These are phyloP conservation scores for Myocastor coypus DNA, from an alignment of 2,113 vertebrate species.

Conservation along the genomic window DNA sequence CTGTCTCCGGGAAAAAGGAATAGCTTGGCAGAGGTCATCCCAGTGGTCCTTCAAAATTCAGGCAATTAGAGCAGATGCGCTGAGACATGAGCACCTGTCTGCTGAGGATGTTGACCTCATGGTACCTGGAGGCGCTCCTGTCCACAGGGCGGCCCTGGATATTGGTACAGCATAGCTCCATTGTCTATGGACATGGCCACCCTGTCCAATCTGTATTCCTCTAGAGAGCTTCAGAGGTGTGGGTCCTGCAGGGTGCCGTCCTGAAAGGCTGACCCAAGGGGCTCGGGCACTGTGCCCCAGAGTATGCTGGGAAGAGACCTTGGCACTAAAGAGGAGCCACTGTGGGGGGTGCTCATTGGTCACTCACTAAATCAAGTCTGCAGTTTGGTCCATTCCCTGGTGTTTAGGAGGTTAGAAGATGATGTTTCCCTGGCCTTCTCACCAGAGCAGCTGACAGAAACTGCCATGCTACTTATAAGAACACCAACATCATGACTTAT, in stretches of 20 bases:
- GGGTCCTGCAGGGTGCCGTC: not conserved
- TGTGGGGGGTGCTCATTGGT: not conserved
- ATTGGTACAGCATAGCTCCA: rapidly evolving
- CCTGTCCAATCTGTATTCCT: not conserved
- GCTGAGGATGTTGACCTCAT: not conserved
- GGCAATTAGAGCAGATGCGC: not conserved
- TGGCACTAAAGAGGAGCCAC: not conserved
- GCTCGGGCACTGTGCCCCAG: not conserved
- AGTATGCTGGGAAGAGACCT: rapidly evolving
- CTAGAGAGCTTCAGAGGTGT: not conserved
- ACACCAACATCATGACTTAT: not conserved
- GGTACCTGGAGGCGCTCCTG: not conserved
- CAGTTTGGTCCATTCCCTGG: not conserved
- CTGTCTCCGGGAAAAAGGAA: not conserved
- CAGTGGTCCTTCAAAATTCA: not conserved
- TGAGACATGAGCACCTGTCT: not conserved
- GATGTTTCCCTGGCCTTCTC: not conserved
- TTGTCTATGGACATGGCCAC: not conserved
- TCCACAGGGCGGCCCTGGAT: too few relatives aligned
- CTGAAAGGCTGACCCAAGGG: not conserved
- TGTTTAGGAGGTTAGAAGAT: not conserved
- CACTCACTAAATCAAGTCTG: not conserved
- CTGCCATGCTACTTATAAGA: not conserved
- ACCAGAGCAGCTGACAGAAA: slow-evolving; percentile 5
- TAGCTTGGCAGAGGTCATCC: rapidly evolving